These are phyloP conservation scores for Microctenopoma steveboyesi DNA, from an alignment of 2,797 vertebrate genomes.

Conservation along the genomic window DNA sequence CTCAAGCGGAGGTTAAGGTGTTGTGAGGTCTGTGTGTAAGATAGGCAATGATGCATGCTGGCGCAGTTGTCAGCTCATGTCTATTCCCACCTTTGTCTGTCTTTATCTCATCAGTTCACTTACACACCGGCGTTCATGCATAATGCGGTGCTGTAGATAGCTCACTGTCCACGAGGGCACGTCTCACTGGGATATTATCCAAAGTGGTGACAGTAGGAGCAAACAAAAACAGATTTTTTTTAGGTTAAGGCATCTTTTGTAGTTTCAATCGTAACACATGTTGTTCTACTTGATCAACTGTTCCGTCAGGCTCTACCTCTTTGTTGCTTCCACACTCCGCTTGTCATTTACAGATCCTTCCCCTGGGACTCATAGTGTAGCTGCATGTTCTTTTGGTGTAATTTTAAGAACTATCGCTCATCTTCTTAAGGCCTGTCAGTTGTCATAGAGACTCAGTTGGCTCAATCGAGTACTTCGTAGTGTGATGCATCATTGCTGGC, in stretches of 20 bases:
- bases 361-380: constrained; percentile 12
- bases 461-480: constrained; percentile 31
- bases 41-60: constrained; percentile 47
- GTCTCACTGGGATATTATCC: constrained; percentile 6
- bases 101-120: constrained; percentile 37
- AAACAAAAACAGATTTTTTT: constrained; percentile 15
- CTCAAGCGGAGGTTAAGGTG: constrained; percentile 39
- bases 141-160: constrained; percentile 9
- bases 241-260: neutral
- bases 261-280: constrained; percentile 18
- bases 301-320: constrained; percentile 14
- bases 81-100: constrained; percentile 31
- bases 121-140: neutral
- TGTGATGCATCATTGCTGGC: constrained; percentile 27
- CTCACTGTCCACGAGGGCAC: constrained; percentile 12
- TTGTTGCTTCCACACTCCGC: neutral
- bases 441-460: constrained; percentile 24
- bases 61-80: constrained; percentile 48
- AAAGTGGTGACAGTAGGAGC: neutral
- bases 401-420: constrained; percentile 22
- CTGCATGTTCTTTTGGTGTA: constrained; percentile 32
- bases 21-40: constrained; percentile 37
- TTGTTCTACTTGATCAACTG: constrained; percentile 28
- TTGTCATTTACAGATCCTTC: constrained; percentile 6
- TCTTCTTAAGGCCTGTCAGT: constrained; percentile 49